Conservation (phyloP, 2,797 vertebrate genomes). For the Austrolebias charrua region DNA sequence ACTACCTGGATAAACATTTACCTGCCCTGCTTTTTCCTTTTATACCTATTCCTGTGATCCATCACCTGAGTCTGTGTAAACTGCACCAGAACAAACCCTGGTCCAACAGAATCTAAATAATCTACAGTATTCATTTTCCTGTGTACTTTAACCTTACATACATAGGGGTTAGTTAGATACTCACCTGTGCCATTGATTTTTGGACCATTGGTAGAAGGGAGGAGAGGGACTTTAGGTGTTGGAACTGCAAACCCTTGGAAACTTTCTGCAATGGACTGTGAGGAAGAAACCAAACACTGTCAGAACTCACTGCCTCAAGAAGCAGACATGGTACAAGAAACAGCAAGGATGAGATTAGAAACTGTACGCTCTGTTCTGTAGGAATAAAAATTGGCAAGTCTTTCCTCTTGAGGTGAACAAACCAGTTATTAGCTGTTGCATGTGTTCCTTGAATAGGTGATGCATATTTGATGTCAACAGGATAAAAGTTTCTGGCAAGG, state of each 20-base stretch:
- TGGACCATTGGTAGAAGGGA: slow-evolving; percentile 55
- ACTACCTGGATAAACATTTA: slow-evolving; percentile 65
- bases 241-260: slow-evolving; percentile 78
- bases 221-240: slow-evolving; percentile 79
- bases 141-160: slow-evolving; percentile 24
- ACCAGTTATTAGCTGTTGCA: slow-evolving; percentile 59
- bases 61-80: slow-evolving; percentile 33
- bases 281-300: slow-evolving; percentile 33
- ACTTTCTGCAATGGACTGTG: slow-evolving; percentile 66
- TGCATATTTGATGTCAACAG: background rate
- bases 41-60: slow-evolving; percentile 32
- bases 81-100: slow-evolving; percentile 15
- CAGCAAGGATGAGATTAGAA: slow-evolving; percentile 12
- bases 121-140: slow-evolving; percentile 10
- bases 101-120: slow-evolving; percentile 21
- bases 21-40: slow-evolving; percentile 41
- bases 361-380: slow-evolving; percentile 3
- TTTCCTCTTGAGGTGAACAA: slow-evolving; percentile 52
- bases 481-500: slow-evolving; percentile 4
- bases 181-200: slow-evolving; percentile 74
- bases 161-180: slow-evolving; percentile 14
- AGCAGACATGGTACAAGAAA: slow-evolving; percentile 12
- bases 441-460: slow-evolving; percentile 12
- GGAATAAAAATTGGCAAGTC: slow-evolving; percentile 4
- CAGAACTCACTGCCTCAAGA: slow-evolving; percentile 22